phyloP scores from a whole-genome alignment of 2,113 vertebrate species.

The Gymnorhina tibicen region DNA sequence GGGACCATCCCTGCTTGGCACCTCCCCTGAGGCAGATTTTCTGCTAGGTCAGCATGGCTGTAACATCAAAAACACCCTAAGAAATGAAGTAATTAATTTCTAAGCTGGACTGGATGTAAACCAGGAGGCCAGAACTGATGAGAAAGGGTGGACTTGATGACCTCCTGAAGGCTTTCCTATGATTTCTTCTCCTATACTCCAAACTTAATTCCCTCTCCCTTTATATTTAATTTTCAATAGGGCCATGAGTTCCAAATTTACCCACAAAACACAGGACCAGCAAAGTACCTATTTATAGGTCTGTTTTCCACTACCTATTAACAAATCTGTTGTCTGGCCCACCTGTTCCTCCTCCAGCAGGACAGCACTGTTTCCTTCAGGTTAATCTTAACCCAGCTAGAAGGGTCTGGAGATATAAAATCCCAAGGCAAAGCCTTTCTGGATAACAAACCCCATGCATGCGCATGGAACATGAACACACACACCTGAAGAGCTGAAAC shows the following conservation, averaged over 20 bases:
- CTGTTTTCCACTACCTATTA: not conserved
- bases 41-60: not conserved
- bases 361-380: not conserved
- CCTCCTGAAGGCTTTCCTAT: not conserved
- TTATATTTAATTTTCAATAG: not conserved
- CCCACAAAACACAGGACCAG: not conserved
- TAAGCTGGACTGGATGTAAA: not conserved
- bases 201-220: not conserved
- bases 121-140: not conserved
- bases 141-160: not conserved
- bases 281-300: not conserved
- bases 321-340: not conserved
- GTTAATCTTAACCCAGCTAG: not conserved
- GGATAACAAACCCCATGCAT: not conserved
- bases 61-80: not conserved
- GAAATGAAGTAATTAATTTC: not conserved
- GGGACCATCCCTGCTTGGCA: not conserved
- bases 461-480: not conserved
- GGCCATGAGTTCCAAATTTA: not conserved
- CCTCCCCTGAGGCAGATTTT: not conserved
- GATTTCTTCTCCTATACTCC: not conserved
- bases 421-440: not conserved
- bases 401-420: not conserved
- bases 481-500: not conserved
- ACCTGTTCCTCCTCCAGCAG: not conserved